Percentiles rank a stretch among this genome's conserved stretches.
Evolutionary conservation across 1,140 invertebrate species (phyloP).

Genomic region (Musca vetustissima): DNA sequence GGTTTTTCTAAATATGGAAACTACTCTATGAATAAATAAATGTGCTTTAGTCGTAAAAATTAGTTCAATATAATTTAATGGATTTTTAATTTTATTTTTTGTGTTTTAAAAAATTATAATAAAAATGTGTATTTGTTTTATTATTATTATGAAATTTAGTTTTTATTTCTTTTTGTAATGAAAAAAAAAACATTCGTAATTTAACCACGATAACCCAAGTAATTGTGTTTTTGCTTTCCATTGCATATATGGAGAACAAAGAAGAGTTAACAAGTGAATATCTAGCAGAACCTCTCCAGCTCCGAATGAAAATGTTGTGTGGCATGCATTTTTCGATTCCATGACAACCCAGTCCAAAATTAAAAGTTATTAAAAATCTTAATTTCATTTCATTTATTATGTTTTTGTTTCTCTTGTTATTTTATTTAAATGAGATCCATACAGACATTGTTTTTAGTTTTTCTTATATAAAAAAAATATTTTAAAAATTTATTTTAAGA

Average conservation of each 20-base stretch:
- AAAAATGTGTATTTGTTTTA: neutral
- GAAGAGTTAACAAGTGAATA: neutral
- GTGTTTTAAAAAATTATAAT: too few species aligned
- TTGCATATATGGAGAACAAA: neutral
- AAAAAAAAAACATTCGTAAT: neutral
- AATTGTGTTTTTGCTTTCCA: neutral
- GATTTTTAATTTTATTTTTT: neutral
- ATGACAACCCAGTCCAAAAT: neutral
- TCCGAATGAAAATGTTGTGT: constrained; percentile 37
- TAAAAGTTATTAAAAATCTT: neutral
- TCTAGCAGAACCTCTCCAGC: too few species aligned
- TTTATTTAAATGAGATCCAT: constrained; percentile 49
- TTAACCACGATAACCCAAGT: neutral
- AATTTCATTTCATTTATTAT: neutral
- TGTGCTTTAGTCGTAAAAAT: constrained; percentile 28
- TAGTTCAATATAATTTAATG: neutral
- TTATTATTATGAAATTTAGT: neutral
- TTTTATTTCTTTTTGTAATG: neutral
- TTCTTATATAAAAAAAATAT: constrained; percentile 1
- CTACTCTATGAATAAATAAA: constrained; percentile 8
- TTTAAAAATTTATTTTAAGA: neutral
- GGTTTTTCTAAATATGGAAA: neutral
- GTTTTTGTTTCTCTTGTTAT: constrained; percentile 20
- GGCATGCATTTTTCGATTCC: constrained; percentile 35
- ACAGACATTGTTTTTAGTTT: constrained; percentile 45